Percentiles rank a stretch among this genome's conserved stretches.
Conservation (phyloP, 2,113 vertebrate genomes). For the Charadrius vociferus region DNA sequence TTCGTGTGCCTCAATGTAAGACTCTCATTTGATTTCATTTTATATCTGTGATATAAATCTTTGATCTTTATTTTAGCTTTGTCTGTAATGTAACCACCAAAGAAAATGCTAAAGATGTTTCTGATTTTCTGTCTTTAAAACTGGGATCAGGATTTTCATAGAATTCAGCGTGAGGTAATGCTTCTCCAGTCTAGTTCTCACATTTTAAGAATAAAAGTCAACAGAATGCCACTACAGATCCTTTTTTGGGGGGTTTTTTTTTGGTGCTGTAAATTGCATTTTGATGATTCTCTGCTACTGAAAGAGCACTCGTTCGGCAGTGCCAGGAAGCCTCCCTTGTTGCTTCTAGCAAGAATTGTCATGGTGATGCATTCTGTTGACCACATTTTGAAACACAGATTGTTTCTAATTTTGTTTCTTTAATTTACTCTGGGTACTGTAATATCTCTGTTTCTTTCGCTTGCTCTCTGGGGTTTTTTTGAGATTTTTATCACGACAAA, state of each 20-base stretch:
- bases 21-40: slow-evolving; percentile 10
- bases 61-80: slow-evolving; percentile 43
- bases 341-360: slow-evolving; percentile 65
- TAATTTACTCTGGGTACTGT: slow-evolving; percentile 2
- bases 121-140: background rate
- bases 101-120: background rate
- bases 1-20: background rate
- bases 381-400: slow-evolving; percentile 51
- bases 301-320: background rate
- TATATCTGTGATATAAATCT: background rate
- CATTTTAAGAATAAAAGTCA: slow-evolving; percentile 47
- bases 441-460: background rate
- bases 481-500: background rate
- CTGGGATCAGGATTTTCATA: background rate
- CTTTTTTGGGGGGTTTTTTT: background rate
- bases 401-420: slow-evolving; percentile 49
- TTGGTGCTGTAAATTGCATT: background rate
- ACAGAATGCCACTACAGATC: slow-evolving; percentile 8
- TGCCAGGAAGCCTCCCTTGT: slow-evolving; percentile 37
- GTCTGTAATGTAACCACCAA: background rate
- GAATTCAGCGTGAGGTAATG: background rate
- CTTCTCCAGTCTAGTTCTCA: slow-evolving; percentile 1
- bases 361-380: slow-evolving; percentile 58
- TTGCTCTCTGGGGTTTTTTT: background rate
- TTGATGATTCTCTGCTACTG: background rate